These are phyloP conservation scores for Noctua pronuba DNA, from an alignment of 2,888 invertebrate genomes.

Conservation along the genomic window DNA sequence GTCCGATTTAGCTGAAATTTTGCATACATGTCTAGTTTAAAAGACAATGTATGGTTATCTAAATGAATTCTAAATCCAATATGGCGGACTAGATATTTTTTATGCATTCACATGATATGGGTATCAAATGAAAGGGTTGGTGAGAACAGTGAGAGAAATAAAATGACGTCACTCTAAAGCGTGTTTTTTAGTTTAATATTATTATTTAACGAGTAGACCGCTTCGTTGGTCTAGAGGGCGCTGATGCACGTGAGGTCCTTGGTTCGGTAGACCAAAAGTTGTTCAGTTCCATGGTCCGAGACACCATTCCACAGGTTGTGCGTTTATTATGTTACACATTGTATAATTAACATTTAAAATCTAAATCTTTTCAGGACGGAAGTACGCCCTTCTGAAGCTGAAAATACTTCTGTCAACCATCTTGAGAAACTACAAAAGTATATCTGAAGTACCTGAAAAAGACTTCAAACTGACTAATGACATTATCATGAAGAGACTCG, in stretches of 20 bases:
- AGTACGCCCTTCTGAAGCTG: conserved; percentile 94
- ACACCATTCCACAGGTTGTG: neutral
- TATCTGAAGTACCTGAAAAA: conserved; percentile 91
- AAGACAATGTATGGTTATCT: too few species aligned
- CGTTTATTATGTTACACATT: neutral
- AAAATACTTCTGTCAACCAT: conserved; percentile 94
- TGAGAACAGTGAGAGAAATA: too few species aligned
- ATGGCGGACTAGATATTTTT: too few species aligned
- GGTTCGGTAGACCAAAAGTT: neutral
- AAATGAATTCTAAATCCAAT: too few species aligned
- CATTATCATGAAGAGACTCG: conserved; percentile 93
- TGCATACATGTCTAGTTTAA: too few species aligned
- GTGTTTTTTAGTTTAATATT: too few species aligned
- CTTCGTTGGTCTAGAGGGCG: neutral
- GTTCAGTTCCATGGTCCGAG: neutral
- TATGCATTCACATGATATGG: too few species aligned
- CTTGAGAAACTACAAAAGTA: conserved; percentile 92
- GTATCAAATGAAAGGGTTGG: too few species aligned
- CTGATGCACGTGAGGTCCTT: neutral
- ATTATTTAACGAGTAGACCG: neutral
- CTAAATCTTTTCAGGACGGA: conserved; percentile 89
- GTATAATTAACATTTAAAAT: neutral
- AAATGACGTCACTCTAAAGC: too few species aligned
- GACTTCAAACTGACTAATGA: conserved; percentile 93
- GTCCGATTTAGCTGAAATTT: too few species aligned